Percentiles rank a stretch among this genome's conserved stretches.
These are phyloP conservation scores for Aplysia californica DNA, from an alignment of 1,140 invertebrate species.

Conservation along the genomic window DNA sequence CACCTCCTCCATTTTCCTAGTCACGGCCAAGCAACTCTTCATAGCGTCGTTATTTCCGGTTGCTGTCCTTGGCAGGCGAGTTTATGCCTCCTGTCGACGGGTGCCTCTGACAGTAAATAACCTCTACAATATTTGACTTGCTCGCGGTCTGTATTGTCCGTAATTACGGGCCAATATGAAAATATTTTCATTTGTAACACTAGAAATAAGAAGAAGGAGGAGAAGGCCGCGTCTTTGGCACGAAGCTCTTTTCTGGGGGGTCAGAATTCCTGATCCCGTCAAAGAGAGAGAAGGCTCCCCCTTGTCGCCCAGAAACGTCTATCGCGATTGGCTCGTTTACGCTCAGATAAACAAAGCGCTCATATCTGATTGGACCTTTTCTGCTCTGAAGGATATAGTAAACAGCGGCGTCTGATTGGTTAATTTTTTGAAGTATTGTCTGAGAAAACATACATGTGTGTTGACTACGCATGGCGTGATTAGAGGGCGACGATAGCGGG, in stretches of 20 bases:
- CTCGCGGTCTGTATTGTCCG: conserved; percentile 2
- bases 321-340: conserved; percentile 20
- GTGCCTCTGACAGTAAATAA: conserved; percentile 9
- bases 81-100: neutral
- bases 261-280: neutral
- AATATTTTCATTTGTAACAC: conserved; percentile 20
- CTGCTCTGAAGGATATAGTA: neutral
- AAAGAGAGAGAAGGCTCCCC: neutral
- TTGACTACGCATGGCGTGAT: neutral
- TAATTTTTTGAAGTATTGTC: neutral
- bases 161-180: conserved; percentile 18
- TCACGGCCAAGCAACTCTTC: conserved; percentile 13
- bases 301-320: neutral
- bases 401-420: neutral
- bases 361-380: conserved; percentile 10
- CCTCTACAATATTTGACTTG: neutral
- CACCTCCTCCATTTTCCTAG: conserved; percentile 27
- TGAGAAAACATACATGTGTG: neutral
- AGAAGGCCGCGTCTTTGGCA: too few relatives aligned
- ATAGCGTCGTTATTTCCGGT: conserved; percentile 26
- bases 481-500: neutral
- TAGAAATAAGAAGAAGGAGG: neutral
- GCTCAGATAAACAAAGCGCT: conserved; percentile 22
- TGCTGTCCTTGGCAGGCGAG: neutral
- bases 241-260: too few relatives aligned